Conservation (phyloP, 2,888 invertebrate species). For the Caenorhabditis sinica region DNA sequence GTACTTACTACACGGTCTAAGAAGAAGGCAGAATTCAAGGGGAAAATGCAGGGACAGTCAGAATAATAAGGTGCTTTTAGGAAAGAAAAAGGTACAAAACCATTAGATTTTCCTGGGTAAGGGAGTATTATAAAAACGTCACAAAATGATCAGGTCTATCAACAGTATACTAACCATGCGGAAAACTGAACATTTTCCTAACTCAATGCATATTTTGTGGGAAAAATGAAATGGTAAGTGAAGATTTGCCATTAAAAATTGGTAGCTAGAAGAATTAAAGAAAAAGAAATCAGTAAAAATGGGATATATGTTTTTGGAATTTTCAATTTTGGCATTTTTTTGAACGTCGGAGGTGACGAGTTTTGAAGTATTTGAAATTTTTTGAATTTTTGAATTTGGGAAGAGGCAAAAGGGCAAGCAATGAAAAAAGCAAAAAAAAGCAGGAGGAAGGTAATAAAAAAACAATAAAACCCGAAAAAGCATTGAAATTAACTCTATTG, state of each 20-base stretch:
- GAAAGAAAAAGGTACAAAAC: too few relatives aligned
- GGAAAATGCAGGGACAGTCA: neutral
- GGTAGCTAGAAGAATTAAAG: too few relatives aligned
- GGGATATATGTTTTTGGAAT: neutral
- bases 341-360: neutral
- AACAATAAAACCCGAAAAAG: neutral
- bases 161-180: too few relatives aligned
- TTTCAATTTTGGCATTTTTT: neutral
- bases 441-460: neutral
- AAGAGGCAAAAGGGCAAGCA: neutral
- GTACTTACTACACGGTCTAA: too few relatives aligned
- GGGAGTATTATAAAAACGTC: too few relatives aligned
- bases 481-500: neutral
- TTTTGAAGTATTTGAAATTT: too few relatives aligned
- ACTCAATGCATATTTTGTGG: conserved; percentile 36
- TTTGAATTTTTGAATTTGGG: neutral
- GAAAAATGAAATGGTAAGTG: conserved; percentile 21
- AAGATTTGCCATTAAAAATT: too few relatives aligned
- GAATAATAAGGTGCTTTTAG: neutral
- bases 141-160: too few relatives aligned
- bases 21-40: too few relatives aligned
- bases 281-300: neutral
- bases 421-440: neutral
- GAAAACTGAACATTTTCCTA: neutral
- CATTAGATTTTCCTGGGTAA: too few relatives aligned